Evolutionary conservation across 2,888 invertebrate species (phyloP).

Genomic region (Halictus ligatus): DNA sequence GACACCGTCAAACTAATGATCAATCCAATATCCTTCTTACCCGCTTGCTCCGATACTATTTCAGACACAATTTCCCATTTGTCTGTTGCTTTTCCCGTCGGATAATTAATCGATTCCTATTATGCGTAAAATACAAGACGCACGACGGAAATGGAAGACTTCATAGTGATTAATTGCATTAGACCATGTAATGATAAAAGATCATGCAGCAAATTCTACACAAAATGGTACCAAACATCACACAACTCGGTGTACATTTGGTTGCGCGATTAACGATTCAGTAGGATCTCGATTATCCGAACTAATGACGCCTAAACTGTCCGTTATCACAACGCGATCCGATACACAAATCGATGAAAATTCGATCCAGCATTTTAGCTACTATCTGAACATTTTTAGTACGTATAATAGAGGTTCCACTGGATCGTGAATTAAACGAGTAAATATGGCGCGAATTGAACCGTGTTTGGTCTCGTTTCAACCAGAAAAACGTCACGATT

Average conservation of each 20-base stretch:
- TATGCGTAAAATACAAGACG: background rate
- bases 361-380: too few species aligned
- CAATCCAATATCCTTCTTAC: conserved; percentile 46
- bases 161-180: background rate
- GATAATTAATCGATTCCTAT: background rate
- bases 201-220: background rate
- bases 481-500: too few species aligned
- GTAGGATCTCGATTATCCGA: background rate
- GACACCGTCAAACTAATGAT: conserved; percentile 62
- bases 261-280: too few species aligned
- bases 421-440: too few species aligned
- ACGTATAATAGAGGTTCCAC: too few species aligned
- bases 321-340: background rate
- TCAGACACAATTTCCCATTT: conserved; percentile 12
- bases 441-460: too few species aligned
- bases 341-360: too few species aligned
- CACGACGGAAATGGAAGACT: background rate
- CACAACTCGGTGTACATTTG: background rate
- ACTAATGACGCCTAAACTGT: background rate
- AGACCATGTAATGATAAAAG: background rate
- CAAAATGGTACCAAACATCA: background rate
- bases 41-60: conserved; percentile 23
- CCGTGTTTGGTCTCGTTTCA: too few species aligned
- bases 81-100: background rate
- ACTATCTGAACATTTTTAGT: too few species aligned